Conservation (phyloP, 2,888 invertebrate genomes). For the Polydrusus tereticollis region DNA sequence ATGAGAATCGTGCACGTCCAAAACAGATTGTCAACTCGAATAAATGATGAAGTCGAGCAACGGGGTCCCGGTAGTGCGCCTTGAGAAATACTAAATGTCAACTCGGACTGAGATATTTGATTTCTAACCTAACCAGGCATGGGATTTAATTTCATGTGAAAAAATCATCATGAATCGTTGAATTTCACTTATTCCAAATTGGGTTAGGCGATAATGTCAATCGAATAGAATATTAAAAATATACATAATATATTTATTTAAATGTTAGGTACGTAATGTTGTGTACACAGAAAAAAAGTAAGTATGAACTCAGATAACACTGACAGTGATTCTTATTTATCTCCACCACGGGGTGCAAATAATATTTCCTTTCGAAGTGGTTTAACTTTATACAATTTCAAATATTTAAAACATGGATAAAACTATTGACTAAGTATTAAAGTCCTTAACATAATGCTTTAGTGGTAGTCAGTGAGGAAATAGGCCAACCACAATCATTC, state of each 20-base stretch:
- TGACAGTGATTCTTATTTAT: too few relatives aligned
- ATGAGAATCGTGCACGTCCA: slow-evolving; percentile 27
- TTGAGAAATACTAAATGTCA: slow-evolving; percentile 33
- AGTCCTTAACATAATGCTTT: too few relatives aligned
- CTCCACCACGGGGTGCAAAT: too few relatives aligned
- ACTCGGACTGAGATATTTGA: slow-evolving; percentile 7
- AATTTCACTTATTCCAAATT: slow-evolving; percentile 10
- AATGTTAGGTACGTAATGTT: too few relatives aligned
- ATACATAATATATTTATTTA: not conserved
- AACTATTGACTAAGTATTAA: too few relatives aligned
- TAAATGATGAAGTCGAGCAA: slow-evolving; percentile 26
- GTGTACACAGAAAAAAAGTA: too few relatives aligned
- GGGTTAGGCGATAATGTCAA: not conserved
- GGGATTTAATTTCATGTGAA: slow-evolving; percentile 14
- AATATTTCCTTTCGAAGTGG: too few relatives aligned
- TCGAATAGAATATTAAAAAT: not conserved
- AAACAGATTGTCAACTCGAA: slow-evolving; percentile 34
- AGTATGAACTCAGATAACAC: too few relatives aligned
- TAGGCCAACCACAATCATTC: too few relatives aligned
- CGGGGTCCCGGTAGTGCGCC: slow-evolving; percentile 18
- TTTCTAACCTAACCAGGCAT: slow-evolving; percentile 16
- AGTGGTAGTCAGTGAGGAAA: too few relatives aligned
- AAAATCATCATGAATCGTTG: not conserved
- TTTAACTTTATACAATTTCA: too few relatives aligned
- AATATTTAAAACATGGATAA: too few relatives aligned